Percentiles rank a stretch among this genome's conserved stretches.
These are phyloP conservation scores for Hyalella azteca DNA, from an alignment of 2,888 invertebrate species.

Conservation along the genomic window DNA sequence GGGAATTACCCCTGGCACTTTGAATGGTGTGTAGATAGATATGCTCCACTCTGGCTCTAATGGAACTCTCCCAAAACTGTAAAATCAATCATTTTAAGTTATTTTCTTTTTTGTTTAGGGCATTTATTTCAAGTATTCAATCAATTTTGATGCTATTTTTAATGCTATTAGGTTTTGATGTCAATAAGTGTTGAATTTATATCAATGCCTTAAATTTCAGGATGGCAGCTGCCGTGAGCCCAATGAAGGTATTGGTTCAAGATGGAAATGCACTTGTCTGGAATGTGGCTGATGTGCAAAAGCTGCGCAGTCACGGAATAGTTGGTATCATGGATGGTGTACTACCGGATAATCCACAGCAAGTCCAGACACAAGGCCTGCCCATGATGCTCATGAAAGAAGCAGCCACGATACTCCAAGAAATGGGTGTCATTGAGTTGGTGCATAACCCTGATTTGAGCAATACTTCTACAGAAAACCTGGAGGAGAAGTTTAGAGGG, in stretches of 20 bases:
- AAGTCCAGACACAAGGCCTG: not conserved
- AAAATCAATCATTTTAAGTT: too few species aligned
- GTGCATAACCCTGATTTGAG: constrained; percentile 1
- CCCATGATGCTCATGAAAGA: not conserved
- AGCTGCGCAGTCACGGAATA: not conserved
- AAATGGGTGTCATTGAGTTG: not conserved
- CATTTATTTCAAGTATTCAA: too few species aligned
- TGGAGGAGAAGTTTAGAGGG: constrained; percentile 25
- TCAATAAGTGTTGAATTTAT: too few species aligned
- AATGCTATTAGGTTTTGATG: too few species aligned
- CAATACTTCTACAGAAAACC: not conserved
- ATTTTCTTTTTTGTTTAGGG: too few species aligned
- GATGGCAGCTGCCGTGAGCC: not conserved
- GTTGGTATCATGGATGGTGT: not conserved
- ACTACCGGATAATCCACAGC: constrained; percentile 13
- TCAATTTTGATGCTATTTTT: too few species aligned
- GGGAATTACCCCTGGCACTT: too few species aligned
- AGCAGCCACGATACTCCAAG: not conserved
- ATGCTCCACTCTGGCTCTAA: too few species aligned
- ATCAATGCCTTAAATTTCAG: too few species aligned
- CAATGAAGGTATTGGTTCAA: not conserved
- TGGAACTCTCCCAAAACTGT: too few species aligned
- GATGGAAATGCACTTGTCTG: not conserved
- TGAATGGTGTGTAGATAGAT: too few species aligned
- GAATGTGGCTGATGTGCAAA: not conserved